Conservation (phyloP, 2,113 vertebrate species). For the Corydoras maculifer region DNA sequence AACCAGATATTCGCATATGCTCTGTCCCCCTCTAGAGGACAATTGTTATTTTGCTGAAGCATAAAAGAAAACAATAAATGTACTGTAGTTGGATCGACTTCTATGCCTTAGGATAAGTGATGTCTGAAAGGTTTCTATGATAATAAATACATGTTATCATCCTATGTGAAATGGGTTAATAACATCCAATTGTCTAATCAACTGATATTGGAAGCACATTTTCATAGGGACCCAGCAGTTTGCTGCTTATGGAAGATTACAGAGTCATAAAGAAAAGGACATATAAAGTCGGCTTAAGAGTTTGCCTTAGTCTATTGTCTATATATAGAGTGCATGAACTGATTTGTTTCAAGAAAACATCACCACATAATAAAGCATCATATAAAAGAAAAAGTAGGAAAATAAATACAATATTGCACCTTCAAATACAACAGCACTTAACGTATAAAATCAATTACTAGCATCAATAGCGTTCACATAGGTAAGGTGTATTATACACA, state of each 20-base stretch:
- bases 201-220: constrained; percentile 65
- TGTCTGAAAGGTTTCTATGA: no score
- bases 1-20: constrained; percentile 10
- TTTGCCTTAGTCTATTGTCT: constrained; percentile 42
- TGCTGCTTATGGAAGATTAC: constrained; percentile 60
- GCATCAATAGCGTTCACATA: constrained; percentile 52
- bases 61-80: constrained; percentile 3
- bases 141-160: no score
- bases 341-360: constrained; percentile 35
- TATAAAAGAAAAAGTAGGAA: constrained; percentile 57
- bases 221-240: constrained; percentile 51
- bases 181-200: constrained; percentile 39
- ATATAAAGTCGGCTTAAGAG: constrained; percentile 31
- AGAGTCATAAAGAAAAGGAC: constrained; percentile 47
- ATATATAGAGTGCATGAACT: constrained; percentile 43
- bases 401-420: constrained; percentile 74
- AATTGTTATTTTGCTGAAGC: not conserved
- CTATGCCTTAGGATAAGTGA: no score
- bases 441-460: constrained; percentile 57
- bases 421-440: constrained; percentile 63
- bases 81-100: not conserved
- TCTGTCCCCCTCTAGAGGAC: constrained; percentile 45
- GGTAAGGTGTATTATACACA: constrained; percentile 61
- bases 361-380: constrained; percentile 54
- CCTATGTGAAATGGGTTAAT: constrained; percentile 17